phyloP scores from a whole-genome alignment of 2,797 vertebrate species.

The Echiichthys vipera region DNA sequence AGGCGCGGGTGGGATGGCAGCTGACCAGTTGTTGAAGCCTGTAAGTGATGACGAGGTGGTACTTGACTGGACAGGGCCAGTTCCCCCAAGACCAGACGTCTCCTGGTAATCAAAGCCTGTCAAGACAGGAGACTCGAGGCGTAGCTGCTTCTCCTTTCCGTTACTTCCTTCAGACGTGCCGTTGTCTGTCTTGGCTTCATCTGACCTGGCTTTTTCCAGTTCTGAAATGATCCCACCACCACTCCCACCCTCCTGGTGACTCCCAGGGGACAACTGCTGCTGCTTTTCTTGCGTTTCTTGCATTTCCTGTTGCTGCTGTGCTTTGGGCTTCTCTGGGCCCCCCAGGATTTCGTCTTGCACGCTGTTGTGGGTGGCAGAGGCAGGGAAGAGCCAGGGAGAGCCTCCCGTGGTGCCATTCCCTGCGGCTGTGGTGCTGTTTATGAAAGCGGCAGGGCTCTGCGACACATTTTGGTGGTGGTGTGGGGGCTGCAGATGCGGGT shows the following conservation, averaged over 20 bases:
- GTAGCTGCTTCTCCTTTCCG: constrained; percentile 96
- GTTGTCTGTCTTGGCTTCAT: constrained; percentile 93
- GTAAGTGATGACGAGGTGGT: constrained; percentile 93
- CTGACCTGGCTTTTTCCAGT: constrained; percentile 92
- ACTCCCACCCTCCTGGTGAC: constrained; percentile 91
- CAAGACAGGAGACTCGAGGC: constrained; percentile 96
- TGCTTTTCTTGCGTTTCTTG: constrained; percentile 96
- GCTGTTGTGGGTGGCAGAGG: constrained; percentile 95
- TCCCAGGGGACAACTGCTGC: constrained; percentile 93
- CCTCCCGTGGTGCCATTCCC: constrained; percentile 96
- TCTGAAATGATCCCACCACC: constrained; percentile 92
- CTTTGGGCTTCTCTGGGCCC: constrained; percentile 95
- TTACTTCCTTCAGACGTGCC: constrained; percentile 90
- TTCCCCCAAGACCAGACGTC: constrained; percentile 93
- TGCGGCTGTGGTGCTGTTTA: constrained; percentile 97
- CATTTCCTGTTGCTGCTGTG: constrained; percentile 94
- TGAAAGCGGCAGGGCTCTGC: constrained; percentile 96
- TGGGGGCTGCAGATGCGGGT: constrained; percentile 98
- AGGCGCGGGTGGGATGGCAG: constrained; percentile 94
- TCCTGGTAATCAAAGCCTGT: constrained; percentile 98
- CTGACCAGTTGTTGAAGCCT: constrained; percentile 99
- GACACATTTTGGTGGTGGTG: constrained; percentile 98
- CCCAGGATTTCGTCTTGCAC: constrained; percentile 99
- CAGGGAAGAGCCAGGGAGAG: constrained; percentile 98
- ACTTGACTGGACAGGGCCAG: constrained; percentile 91